Evolutionary conservation across 1,140 invertebrate species (phyloP), one percentile per base, ranked within the genome.

Genomic region (Rhopalosiphum maidis): DNA sequence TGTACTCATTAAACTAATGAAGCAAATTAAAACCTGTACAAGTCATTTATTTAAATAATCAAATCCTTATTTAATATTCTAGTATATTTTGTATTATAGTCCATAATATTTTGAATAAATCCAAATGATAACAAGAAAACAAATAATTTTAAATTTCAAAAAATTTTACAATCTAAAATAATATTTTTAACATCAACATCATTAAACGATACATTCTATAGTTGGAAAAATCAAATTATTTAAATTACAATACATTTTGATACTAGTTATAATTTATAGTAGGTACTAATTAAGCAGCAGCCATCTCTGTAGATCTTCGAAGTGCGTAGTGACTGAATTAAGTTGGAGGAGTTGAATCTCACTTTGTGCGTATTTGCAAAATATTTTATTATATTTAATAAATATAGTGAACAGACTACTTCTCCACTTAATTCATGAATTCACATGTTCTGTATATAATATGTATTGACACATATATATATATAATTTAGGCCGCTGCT

Each of bases 261-360:
- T 7, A 77, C 15, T 18, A 77, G 5, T 77, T 35, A 68, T n/a
- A 77, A 77, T 77, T 68, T 68, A 68, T 8, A n/a, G 4, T 82
- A 82, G 2, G 18, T 82, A 37, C 77, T 77, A 51, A n/a, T 48
- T 35, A 22, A 46, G 54, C 92, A 87, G 54, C 54, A 37, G 94
- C 94, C 82, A 30, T 46, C 22, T 55, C 37, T 18, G 92, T 21
- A 43, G 91, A 60, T 86, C 88, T 82, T 22, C 92, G 93, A 87
- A 54, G 93, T 82, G 46, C 82, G 94, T 85, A 90, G 94, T 94
- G 94, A 94, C 94, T 94, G 95, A 95, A 95, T 96, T 96, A 96
- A 96, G 96, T 96, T 96, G 96, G 96, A 96, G 96, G 96, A 96
- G 96, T 96, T 96, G 96, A 96, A 96, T 96, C 96, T 96, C 96